Evolutionary conservation across 2,113 vertebrate genomes (phyloP), one percentile per base, ranked within the genome.

Genomic region (Podiceps cristatus): DNA sequence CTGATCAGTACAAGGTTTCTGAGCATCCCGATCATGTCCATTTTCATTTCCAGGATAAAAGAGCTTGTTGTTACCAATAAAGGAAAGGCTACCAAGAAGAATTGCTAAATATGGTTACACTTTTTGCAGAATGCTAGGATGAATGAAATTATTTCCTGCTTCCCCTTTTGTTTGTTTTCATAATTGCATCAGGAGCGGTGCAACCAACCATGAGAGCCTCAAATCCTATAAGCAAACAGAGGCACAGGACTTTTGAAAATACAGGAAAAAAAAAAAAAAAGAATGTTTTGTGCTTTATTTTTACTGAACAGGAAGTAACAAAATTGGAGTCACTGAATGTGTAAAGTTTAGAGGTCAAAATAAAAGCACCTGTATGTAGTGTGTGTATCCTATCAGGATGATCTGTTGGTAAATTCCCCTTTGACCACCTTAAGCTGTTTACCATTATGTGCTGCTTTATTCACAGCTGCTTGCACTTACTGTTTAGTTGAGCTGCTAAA

Each of bases 91-190:
- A 12, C 2, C 18, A 67, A 91, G 42, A 84, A 72, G 82, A 91
- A 60, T 7, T 75, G 35, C 56, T 79, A 60, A 64, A 73, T 42
- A 22, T 28, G 18, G 60, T 71, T 86, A 89, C 9, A 4, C 27
- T 81, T 35, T 45, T 42, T 93, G 37, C 58, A 81, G 64, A 63
- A 68, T 49, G 20, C 53, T 74, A 20, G 52, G 23, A 29, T 68
- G 49, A 86, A 79, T 76, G 64, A 55, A 89, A 93, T 89, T 27
- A 90, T 85, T 79, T 87, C 77, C 77, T 85, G 22, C 62, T 88
- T 76, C 35, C 28, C 28, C 78, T 97, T 93, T 84, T 95, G 44
- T 91, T 95, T 90, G 13, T 78, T 92, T 95, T 90, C 19, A 3
- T 81, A 86, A 97, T 86, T 91, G 60, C 52, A 78, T 91, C 55